Evolutionary conservation across 2,888 invertebrate genomes (phyloP).

Genomic region (Masnerella sp.): DNA sequence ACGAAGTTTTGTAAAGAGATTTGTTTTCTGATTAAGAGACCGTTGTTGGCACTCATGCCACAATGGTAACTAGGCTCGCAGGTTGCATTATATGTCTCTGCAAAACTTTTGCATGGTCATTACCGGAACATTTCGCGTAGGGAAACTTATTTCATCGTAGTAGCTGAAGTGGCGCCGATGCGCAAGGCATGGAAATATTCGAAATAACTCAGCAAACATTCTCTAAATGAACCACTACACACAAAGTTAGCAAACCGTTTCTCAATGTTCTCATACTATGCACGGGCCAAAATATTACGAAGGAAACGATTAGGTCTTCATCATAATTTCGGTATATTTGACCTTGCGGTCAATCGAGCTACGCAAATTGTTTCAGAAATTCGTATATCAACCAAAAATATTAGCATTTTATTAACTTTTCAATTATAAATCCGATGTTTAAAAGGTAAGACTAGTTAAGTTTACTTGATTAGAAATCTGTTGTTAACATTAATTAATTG

Average conservation of each 20-base stretch:
- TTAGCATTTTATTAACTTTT: too few relatives aligned
- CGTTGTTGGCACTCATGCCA: constrained; percentile 41
- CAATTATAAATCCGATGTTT: too few relatives aligned
- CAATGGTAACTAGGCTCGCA: constrained; percentile 39
- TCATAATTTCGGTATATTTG: too few relatives aligned
- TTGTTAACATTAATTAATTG: too few relatives aligned
- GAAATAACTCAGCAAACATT: constrained; percentile 47
- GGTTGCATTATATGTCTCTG: constrained; percentile 27
- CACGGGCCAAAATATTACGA: constrained; percentile 17
- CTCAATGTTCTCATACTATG: constrained; percentile 21
- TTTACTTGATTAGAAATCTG: too few relatives aligned
- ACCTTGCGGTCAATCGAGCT: too few relatives aligned
- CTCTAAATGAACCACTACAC: constrained; percentile 20
- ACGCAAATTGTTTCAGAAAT: too few relatives aligned
- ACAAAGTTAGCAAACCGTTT: constrained; percentile 37
- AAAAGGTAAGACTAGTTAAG: too few relatives aligned
- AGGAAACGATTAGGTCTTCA: too few relatives aligned
- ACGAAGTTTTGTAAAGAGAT: constrained; percentile 39
- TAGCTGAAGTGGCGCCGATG: constrained; percentile 42
- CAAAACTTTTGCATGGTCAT: constrained; percentile 50
- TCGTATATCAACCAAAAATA: too few relatives aligned
- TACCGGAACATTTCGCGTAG: constrained; percentile 31
- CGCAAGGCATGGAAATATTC: constrained; percentile 41
- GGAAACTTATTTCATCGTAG: constrained; percentile 44
- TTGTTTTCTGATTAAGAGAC: constrained; percentile 53